Evolutionary conservation across 1,140 invertebrate genomes (phyloP), one percentile per base, ranked within the genome.

Genomic region (Drosophila obscura): DNA sequence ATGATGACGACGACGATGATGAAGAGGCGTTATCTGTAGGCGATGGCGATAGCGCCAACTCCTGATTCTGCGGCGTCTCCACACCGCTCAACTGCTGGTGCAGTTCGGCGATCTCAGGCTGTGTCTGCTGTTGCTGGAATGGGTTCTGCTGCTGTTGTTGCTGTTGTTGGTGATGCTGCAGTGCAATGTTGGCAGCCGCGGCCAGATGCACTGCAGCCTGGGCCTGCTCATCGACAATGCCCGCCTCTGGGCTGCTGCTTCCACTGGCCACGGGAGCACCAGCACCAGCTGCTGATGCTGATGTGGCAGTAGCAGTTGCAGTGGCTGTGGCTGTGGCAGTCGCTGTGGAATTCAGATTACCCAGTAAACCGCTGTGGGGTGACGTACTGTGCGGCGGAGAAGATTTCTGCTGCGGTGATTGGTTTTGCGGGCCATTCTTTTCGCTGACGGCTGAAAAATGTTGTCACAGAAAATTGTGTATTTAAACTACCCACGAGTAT

Each of bases 371-470:
- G 31, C 62, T 58, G 43, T 90, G 87, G 45, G 79, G 82, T 49
- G 82, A 73, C 35, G 73, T 80, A 26, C 76, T 90, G 52, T 90
- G 90, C 44, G 85, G 90, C 57, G 82, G 90, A 53, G 87, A 88
- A n/a, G 87, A 90, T 66, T 90, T 90, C 56, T 90, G 75, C 9
- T 76, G 67, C 57, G 71, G 72, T 62, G 83, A 82, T 83, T 85
- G 72, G 39, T 59, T 56, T 71, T 83, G 83, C 64, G 90, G 73
- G 77, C 87, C 83, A 84, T 90, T 90, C 50, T 90, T 91, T 77
- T 91, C 90, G 46, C 71, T 90, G 58, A 90, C 90, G 69, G 90
- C 90, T 91, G 48, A 44, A 49, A 55, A 16, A 1, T n/a, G 50
- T 24, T 41, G 1, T 13, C 9, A 19, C 4, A 19, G 19, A 19